Percentiles rank a stretch among this genome's conserved stretches.
These are phyloP conservation scores for Crocidura indochinensis DNA, from an alignment of 2,797 vertebrate genomes.

Conservation along the genomic window DNA sequence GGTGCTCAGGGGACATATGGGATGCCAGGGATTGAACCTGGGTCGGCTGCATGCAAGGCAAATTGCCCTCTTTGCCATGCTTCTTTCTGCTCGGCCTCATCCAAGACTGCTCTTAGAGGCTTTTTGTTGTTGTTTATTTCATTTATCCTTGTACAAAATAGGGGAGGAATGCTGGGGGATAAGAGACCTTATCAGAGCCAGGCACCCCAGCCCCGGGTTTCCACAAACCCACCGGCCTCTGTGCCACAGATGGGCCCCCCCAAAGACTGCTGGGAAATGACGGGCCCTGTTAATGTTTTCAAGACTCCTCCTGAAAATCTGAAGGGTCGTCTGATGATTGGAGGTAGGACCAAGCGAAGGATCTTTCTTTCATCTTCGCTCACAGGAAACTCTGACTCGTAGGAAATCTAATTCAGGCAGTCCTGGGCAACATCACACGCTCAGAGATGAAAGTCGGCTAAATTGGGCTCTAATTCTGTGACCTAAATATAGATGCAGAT, in stretches of 20 bases:
- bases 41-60: too few species aligned
- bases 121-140: not conserved
- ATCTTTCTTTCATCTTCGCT: conserved; percentile 70
- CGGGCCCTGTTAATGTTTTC: conserved; percentile 54
- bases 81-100: too few species aligned
- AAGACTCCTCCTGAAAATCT: conserved; percentile 66
- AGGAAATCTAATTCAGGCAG: conserved; percentile 79
- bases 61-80: too few species aligned
- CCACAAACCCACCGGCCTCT: accelerated
- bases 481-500: conserved; percentile 82
- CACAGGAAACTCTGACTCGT: conserved; percentile 78
- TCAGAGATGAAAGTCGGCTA: conserved; percentile 81
- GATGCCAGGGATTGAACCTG: too few species aligned
- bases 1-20: too few species aligned
- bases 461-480: conserved; percentile 83
- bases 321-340: conserved; percentile 59
- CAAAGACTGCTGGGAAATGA: conserved; percentile 50
- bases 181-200: not conserved
- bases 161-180: not conserved
- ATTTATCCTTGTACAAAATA: not conserved
- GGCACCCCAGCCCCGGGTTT: not conserved
- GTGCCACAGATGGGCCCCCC: too few species aligned
- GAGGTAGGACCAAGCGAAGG: conserved; percentile 52
- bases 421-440: conserved; percentile 75
- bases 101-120: not conserved